phyloP scores from a whole-genome alignment of 2,888 invertebrate genomes.

The Xanthorhoe spadicearia region DNA sequence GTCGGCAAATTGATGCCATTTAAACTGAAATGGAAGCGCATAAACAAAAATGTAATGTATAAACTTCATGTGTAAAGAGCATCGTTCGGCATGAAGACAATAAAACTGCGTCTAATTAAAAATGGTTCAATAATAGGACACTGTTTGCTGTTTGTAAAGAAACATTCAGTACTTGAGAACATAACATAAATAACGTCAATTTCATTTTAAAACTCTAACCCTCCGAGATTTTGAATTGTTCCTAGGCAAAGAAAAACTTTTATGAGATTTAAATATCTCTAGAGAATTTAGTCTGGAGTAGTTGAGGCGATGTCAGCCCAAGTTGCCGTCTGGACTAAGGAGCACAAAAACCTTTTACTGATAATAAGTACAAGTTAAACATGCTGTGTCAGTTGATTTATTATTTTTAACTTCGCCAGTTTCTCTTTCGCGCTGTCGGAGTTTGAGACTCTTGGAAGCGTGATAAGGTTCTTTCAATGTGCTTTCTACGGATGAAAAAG shows the following conservation, averaged over 20 bases:
- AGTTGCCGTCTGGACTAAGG: slow-evolving; percentile 48
- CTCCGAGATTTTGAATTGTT: slow-evolving; percentile 58
- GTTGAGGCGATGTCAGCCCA: slow-evolving; percentile 54
- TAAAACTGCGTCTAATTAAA: slow-evolving; percentile 7
- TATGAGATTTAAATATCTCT: slow-evolving; percentile 72
- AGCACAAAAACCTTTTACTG: slow-evolving; percentile 48
- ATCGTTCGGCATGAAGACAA: background rate
- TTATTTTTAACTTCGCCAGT: slow-evolving; percentile 40
- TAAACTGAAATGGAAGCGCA: slow-evolving; percentile 20
- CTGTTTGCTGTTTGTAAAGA: slow-evolving; percentile 37
- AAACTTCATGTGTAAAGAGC: too few species aligned
- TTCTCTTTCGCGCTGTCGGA: slow-evolving; percentile 34
- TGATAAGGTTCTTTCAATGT: slow-evolving; percentile 34
- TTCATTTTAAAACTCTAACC: slow-evolving; percentile 57
- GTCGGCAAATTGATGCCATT: slow-evolving; percentile 33
- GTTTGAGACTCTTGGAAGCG: slow-evolving; percentile 29
- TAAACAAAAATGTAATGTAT: slow-evolving; percentile 18
- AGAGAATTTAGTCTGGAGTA: slow-evolving; percentile 62
- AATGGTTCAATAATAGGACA: slow-evolving; percentile 25
- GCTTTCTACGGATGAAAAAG: slow-evolving; percentile 26
- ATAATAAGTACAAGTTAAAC: slow-evolving; percentile 45
- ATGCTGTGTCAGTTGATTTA: slow-evolving; percentile 46
- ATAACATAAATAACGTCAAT: slow-evolving; percentile 59
- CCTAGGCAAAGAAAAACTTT: slow-evolving; percentile 61
- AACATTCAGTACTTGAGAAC: slow-evolving; percentile 35